A percentile compares a stretch with the other conserved stretches of the same genome.
Evolutionary conservation across 1,140 invertebrate genomes (phyloP).

Genomic region (Drosophila nebulosa): DNA sequence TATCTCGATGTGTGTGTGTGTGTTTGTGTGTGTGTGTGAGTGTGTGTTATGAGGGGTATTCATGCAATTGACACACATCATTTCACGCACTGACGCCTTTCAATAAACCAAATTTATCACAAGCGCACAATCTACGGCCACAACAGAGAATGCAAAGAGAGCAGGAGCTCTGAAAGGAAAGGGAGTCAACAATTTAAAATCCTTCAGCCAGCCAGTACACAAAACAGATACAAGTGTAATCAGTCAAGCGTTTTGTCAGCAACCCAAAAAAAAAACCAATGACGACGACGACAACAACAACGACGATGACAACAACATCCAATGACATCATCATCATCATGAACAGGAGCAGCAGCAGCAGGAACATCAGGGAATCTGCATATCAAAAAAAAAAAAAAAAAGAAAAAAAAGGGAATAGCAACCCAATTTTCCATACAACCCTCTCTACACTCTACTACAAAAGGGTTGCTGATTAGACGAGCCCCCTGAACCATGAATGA

Average conservation of each 20-base stretch:
- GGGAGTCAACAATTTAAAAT: slow-evolving; percentile 72
- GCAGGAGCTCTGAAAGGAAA: slow-evolving; percentile 3
- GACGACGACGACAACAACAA: background rate
- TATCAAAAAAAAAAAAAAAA: slow-evolving; percentile 56
- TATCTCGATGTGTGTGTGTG: background rate
- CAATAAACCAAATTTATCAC: slow-evolving; percentile 81
- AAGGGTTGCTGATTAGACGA: slow-evolving; percentile 73
- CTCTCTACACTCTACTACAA: slow-evolving; percentile 16
- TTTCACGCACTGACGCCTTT: slow-evolving; percentile 81
- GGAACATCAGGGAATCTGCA: slow-evolving; percentile 49
- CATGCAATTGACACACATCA: slow-evolving; percentile 81
- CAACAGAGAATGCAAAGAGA: background rate
- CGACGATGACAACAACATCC: slow-evolving; percentile 64
- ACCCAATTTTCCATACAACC: slow-evolving; percentile 40
- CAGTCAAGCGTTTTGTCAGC: slow-evolving; percentile 80
- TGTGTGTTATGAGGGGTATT: slow-evolving; percentile 24
- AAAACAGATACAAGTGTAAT: slow-evolving; percentile 80
- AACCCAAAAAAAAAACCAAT: slow-evolving; percentile 12
- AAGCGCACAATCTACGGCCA: slow-evolving; percentile 44
- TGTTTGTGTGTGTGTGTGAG: slow-evolving; percentile 9
- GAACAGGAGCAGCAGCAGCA: slow-evolving; percentile 4
- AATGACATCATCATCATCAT: slow-evolving; percentile 10
- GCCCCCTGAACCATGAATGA: slow-evolving; percentile 71
- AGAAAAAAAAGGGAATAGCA: slow-evolving; percentile 25
- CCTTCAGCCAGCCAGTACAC: slow-evolving; percentile 54